Evolutionary conservation across 2,888 invertebrate genomes (phyloP).

Genomic region (Loripinus fragilis): DNA sequence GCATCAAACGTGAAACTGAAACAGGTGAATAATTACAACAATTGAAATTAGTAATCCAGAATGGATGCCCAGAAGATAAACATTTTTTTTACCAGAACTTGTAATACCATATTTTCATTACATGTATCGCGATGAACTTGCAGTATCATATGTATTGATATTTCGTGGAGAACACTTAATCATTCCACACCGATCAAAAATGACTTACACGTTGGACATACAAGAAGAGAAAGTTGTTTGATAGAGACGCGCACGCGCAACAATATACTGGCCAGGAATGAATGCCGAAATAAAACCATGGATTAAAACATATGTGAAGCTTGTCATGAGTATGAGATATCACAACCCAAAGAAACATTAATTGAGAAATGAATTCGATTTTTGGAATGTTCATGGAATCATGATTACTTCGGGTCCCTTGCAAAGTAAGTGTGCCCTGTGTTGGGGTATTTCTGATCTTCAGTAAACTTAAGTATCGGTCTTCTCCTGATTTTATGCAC

Average conservation of each 20-base stretch:
- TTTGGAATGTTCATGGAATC: too few species aligned
- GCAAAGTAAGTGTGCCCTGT: too few species aligned
- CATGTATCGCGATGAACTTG: neutral
- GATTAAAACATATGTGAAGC: slow-evolving; percentile 19
- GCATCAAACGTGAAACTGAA: neutral
- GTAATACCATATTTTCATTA: neutral
- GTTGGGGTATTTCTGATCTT: neutral
- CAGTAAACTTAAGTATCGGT: neutral
- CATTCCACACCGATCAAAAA: slow-evolving; percentile 1
- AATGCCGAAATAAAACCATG: slow-evolving; percentile 13
- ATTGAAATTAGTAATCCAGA: slow-evolving; percentile 25
- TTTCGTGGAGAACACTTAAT: slow-evolving; percentile 5
- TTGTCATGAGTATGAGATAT: slow-evolving; percentile 4
- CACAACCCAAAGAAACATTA: too few species aligned
- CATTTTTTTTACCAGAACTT: neutral
- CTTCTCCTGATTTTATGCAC: slow-evolving; percentile 1
- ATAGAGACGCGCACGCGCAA: slow-evolving; percentile 9
- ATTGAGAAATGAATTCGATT: too few species aligned
- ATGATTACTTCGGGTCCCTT: too few species aligned
- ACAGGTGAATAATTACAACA: slow-evolving; percentile 20
- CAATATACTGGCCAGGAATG: slow-evolving; percentile 19
- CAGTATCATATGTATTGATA: neutral
- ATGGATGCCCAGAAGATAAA: slow-evolving; percentile 42
- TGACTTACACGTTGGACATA: neutral
- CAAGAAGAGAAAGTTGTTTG: slow-evolving; percentile 2